These are phyloP conservation scores for Bombus fervidus DNA, from an alignment of 1,140 invertebrate species.

Conservation along the genomic window DNA sequence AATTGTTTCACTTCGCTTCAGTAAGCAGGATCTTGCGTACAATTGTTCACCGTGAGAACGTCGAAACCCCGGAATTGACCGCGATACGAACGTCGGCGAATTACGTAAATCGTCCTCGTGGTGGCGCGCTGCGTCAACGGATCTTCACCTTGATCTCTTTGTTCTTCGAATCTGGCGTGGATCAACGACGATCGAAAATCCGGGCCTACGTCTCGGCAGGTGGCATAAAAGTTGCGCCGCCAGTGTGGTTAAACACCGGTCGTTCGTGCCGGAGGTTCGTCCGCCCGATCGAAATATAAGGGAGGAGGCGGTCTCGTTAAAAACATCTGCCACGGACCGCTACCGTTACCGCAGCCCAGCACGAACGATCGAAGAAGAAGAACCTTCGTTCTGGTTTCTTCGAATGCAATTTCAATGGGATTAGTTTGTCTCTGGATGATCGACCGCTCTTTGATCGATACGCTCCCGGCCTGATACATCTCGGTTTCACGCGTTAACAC, in stretches of 20 bases:
- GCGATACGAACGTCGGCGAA: conserved; percentile 1
- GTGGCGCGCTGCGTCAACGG: background rate
- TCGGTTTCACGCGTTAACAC: conserved; percentile 23
- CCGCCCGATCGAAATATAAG: conserved; percentile 31
- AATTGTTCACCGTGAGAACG: conserved; percentile 27
- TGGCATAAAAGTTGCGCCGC: conserved; percentile 62
- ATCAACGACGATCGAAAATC: conserved; percentile 51
- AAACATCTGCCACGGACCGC: conserved; percentile 69
- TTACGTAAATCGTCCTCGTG: background rate
- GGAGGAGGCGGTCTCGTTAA: conserved; percentile 60
- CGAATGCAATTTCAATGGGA: conserved; percentile 12
- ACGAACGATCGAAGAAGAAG: conserved; percentile 12
- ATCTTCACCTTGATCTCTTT: conserved; percentile 31
- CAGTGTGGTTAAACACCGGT: conserved; percentile 63
- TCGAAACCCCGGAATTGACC: conserved; percentile 7
- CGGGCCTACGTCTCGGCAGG: conserved; percentile 60
- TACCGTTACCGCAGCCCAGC: conserved; percentile 45
- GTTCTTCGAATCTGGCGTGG: conserved; percentile 16
- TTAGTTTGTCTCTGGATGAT: conserved; percentile 35
- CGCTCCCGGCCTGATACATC: background rate
- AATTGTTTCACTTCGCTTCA: conserved; percentile 15
- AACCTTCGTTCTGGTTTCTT: background rate
- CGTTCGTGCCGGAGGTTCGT: conserved; percentile 14
- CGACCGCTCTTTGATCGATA: background rate
- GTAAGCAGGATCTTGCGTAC: background rate